Base-by-base conservation (phyloP, 2,113 vertebrate species). In the Microtus ochrogaster region DNA sequence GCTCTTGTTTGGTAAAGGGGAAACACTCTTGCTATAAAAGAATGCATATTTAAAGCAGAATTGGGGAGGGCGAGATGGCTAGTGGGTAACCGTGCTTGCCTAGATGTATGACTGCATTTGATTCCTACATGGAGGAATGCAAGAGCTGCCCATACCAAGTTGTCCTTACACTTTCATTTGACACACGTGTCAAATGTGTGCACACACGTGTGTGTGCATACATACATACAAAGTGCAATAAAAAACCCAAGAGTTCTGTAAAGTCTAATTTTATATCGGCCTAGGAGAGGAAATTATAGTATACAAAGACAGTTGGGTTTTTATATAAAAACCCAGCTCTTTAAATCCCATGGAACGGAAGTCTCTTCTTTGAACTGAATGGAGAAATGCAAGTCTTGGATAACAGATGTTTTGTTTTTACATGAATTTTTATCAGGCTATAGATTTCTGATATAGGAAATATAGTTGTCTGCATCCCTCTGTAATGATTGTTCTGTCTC, bases 351-450 rank as follows among this genome's bases (percentile, higher is more conserved):
- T 92, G 82, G 78, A 84, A 55, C 33, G 30, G 16, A 85, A 82
- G 77, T 89, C 63, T 91, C 94, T 94, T 91, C 81, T 96, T 96
- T 91, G 61, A 96, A 95, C 39, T 55, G 0, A 72, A 66, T 76
- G 47, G 47, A 90, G 91, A 81, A 78, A 94, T 63, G 74, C 28
- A 96, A 41, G 77, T 91, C 47, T 76, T 92, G 93, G 28, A 28
- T 87, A 88, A 84, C 68, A 87, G 52, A 90, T 13, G 0, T 85
- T 94, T 66, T 49, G 26, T 82, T 91, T 88, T 68, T 24, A 66
- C 87, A 49, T 90, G 76, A 49, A 84, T 55, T 90, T 95, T 92
- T 79, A 82, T 22, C 33, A 89, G 89, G 49, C 55, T 92, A 22
- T 5, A 52, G 3, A 81, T 73, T 72, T 79, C 89, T 63, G 11